Percentiles rank a stretch among this genome's conserved stretches.
These are phyloP conservation scores for Acronicta leporina DNA, from an alignment of 2,888 invertebrate species.

Conservation along the genomic window DNA sequence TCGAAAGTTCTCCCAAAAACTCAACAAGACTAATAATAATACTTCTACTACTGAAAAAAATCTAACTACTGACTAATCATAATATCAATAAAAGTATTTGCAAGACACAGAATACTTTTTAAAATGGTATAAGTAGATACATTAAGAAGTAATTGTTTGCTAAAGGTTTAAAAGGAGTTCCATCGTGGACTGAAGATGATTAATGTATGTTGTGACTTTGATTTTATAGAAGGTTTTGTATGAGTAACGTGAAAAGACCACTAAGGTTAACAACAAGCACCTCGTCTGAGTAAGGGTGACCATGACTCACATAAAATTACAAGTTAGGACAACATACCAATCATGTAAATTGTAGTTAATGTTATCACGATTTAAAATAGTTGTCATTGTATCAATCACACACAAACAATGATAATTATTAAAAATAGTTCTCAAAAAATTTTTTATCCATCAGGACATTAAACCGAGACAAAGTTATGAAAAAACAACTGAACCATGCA, in stretches of 20 bases:
- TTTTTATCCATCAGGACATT: neutral
- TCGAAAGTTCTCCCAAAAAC: no score
- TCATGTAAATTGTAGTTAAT: slow-evolving; percentile 11
- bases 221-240: slow-evolving; percentile 22
- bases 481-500: slow-evolving; percentile 21
- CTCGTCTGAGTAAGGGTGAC: slow-evolving; percentile 36
- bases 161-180: neutral
- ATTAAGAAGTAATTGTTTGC: neutral
- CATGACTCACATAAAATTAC: slow-evolving; percentile 44
- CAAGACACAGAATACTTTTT: neutral
- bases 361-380: neutral
- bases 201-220: slow-evolving; percentile 33
- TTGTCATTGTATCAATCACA: no score
- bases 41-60: no score
- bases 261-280: slow-evolving; percentile 37
- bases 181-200: slow-evolving; percentile 25
- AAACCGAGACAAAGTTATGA: slow-evolving; percentile 3
- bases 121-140: neutral
- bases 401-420: neutral
- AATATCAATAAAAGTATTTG: no score
- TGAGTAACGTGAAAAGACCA: slow-evolving; percentile 27
- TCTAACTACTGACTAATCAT: no score
- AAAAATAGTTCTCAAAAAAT: neutral
- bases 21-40: no score
- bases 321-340: slow-evolving; percentile 29